Base-by-base conservation (phyloP, 2,888 invertebrate species). In the Lissocephala sabroskyi region DNA sequence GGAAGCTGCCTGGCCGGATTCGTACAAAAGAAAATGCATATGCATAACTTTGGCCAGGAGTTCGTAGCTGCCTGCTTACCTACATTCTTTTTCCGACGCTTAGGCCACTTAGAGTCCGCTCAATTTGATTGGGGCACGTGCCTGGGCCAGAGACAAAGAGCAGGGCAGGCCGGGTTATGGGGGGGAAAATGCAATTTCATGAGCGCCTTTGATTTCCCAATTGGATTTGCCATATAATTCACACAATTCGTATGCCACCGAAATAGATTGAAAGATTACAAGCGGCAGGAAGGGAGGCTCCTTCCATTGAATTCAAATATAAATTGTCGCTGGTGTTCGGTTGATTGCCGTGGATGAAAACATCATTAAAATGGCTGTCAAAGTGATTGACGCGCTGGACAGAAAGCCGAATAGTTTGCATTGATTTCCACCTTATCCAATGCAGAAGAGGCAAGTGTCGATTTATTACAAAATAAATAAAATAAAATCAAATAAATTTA, bases 401-500 rank as follows among this genome's bases (percentile, higher is more conserved):
- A 55, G 54, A 54, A 50, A 49, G 23, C 4, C 23, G 7, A 7
- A 7, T 23, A 23, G 23, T 23, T 3, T 23, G 23, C 7, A 7
- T 23, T 23, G n/a, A n/a, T n/a, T n/a, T n/a, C n/a, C n/a, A n/a
- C n/a, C n/a, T n/a, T n/a, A n/a, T n/a, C n/a, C n/a, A n/a, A n/a
- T n/a, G n/a, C n/a, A n/a, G n/a, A n/a, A n/a, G n/a, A n/a, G n/a
- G n/a, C n/a, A n/a, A n/a, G n/a, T n/a, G n/a, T n/a, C n/a, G n/a
- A 68, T 73, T 65, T 62, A 73, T 68, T 67, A 65, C 68, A 56
- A 60, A 68, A 68, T 68, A 68, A 68, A 73, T 65, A 68, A 43
- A 58, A 68, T 68, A 60, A 65, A 68, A n/a, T n/a, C n/a, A n/a
- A n/a, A n/a, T n/a, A n/a, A n/a, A 67, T 51, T 42, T 14, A 52